Conservation (phyloP, 2,888 invertebrate species). For the Bhutanitis thaidina region DNA sequence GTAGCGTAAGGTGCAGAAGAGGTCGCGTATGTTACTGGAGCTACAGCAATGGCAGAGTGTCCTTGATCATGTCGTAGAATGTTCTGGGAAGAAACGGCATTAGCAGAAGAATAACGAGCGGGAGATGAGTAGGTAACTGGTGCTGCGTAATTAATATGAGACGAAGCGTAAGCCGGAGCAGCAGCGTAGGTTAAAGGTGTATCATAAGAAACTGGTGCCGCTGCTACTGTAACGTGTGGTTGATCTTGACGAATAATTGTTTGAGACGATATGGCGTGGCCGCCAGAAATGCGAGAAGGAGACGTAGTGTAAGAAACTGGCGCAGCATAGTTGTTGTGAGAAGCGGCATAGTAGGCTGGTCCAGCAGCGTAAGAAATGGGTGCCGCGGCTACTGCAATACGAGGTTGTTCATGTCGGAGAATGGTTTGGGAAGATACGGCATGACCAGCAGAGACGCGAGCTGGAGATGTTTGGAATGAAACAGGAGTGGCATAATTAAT, state of each 20-base stretch:
- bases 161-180: slow-evolving; percentile 32
- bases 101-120: neutral
- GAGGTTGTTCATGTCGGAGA: slow-evolving; percentile 30
- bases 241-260: slow-evolving; percentile 42
- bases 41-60: slow-evolving; percentile 23
- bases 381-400: slow-evolving; percentile 36
- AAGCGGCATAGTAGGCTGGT: slow-evolving; percentile 32
- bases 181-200: slow-evolving; percentile 22
- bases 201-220: slow-evolving; percentile 36
- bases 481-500: slow-evolving; percentile 35
- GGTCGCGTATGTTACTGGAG: slow-evolving; percentile 36
- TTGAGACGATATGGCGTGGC: slow-evolving; percentile 22
- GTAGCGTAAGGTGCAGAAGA: slow-evolving; percentile 26
- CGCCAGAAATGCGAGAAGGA: slow-evolving; percentile 12
- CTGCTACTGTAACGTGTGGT: slow-evolving; percentile 32
- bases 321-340: slow-evolving; percentile 19
- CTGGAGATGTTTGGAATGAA: neutral
- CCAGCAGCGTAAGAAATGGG: slow-evolving; percentile 34
- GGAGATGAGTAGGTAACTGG: slow-evolving; percentile 17
- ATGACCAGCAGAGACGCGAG: neutral
- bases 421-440: slow-evolving; percentile 43
- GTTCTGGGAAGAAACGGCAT: slow-evolving; percentile 44
- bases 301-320: slow-evolving; percentile 21
- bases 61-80: slow-evolving; percentile 27
- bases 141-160: slow-evolving; percentile 35